These are phyloP conservation scores for Zoanthus sansibaricus DNA, from an alignment of 92 coral and sea anemone species.

Conservation along the genomic window DNA sequence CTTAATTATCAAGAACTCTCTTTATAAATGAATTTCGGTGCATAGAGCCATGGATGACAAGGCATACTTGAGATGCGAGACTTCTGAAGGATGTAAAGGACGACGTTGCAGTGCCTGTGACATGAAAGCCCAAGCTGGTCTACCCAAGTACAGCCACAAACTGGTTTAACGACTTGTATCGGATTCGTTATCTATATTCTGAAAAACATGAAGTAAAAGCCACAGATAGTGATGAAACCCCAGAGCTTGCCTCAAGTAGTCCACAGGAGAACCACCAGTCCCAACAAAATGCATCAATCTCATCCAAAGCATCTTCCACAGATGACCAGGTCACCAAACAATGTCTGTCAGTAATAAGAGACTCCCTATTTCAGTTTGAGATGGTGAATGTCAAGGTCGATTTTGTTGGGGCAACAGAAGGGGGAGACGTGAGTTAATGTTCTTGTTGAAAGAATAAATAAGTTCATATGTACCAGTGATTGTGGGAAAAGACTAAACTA, in stretches of 20 bases:
- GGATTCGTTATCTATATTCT: conserved; percentile 47
- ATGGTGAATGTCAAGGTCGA: conserved; percentile 52
- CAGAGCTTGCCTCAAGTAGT: background rate
- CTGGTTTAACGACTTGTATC: conserved; percentile 65
- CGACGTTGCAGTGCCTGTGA: conserved; percentile 41
- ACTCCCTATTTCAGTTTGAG: conserved; percentile 65
- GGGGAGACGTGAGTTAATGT: conserved; percentile 52
- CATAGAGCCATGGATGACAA: conserved; percentile 62
- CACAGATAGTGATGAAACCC: conserved; percentile 22
- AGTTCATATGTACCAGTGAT: conserved; percentile 26
- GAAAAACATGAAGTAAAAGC: conserved; percentile 61
- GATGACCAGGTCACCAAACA: conserved; percentile 12
- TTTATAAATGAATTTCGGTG: conserved; percentile 33
- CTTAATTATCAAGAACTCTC: conserved; percentile 42
- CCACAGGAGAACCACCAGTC: conserved; percentile 11
- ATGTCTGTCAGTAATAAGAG: conserved; percentile 52
- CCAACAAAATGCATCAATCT: background rate
- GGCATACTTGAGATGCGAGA: conserved; percentile 58
- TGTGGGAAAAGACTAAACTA: background rate
- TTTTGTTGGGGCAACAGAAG: conserved; percentile 22
- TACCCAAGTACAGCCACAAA: conserved; percentile 65
- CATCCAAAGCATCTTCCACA: conserved; percentile 15
- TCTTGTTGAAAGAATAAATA: conserved; percentile 38
- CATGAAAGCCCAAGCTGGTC: conserved; percentile 53
- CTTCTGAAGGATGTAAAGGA: conserved; percentile 51